Evolutionary conservation across 1,140 invertebrate species (phyloP).

Genomic region (Rhagoletis pomonella): DNA sequence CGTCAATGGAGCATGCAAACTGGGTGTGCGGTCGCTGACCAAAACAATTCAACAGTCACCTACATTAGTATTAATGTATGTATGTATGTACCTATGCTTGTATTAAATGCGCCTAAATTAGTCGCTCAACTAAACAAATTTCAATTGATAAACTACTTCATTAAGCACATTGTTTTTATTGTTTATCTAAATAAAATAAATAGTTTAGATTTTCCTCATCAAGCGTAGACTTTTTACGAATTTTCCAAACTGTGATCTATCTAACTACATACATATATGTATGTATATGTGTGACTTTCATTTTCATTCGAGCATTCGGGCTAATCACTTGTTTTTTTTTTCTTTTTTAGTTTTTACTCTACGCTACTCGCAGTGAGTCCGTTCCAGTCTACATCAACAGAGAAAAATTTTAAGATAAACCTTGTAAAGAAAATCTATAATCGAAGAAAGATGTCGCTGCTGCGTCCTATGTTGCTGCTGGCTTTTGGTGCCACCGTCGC

Average conservation of each 20-base stretch:
- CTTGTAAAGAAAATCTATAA: neutral
- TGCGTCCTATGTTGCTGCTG: slow-evolving; percentile 77
- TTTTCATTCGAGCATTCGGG: slow-evolving; percentile 42
- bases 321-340: slow-evolving; percentile 39
- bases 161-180: slow-evolving; percentile 4
- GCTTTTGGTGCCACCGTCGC: slow-evolving; percentile 81
- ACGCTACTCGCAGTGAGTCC: neutral
- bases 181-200: too few relatives aligned
- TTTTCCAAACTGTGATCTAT: neutral
- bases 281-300: slow-evolving; percentile 23
- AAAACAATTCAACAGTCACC: neutral
- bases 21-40: neutral
- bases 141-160: slow-evolving; percentile 42
- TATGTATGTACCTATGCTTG: neutral
- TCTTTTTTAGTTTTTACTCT: slow-evolving; percentile 38
- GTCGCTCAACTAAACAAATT: neutral
- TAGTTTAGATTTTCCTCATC: neutral
- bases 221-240: too few relatives aligned
- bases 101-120: neutral
- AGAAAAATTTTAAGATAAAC: neutral
- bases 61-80: neutral
- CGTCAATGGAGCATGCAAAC: slow-evolving; percentile 25
- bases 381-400: neutral
- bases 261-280: too few relatives aligned
- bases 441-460: slow-evolving; percentile 64